Conservation (phyloP, 2,113 vertebrate genomes). For the Epinephelus moara region DNA sequence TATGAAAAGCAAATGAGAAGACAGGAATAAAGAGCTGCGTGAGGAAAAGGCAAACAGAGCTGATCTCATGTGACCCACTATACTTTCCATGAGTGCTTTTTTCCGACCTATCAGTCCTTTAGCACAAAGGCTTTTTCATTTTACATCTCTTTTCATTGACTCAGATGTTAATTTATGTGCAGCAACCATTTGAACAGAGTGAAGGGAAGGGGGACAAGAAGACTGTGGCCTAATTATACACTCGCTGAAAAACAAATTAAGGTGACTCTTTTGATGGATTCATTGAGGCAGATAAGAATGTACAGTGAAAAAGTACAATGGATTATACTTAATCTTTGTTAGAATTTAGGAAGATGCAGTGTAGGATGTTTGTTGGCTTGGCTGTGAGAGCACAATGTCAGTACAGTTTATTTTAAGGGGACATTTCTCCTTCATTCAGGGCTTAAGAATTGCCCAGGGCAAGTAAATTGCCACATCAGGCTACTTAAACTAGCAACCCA, state of each 20-base stretch:
- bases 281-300: background rate
- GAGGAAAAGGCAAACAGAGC: background rate
- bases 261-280: background rate
- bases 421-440: background rate
- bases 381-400: background rate
- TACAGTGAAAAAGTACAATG: background rate
- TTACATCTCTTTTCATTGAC: background rate
- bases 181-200: background rate
- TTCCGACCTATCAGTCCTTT: background rate
- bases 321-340: background rate
- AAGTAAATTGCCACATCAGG: too few relatives aligned
- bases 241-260: background rate
- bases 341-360: background rate
- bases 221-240: background rate
- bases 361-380: background rate
- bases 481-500: too few relatives aligned
- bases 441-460: too few relatives aligned
- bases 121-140: background rate
- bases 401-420: background rate
- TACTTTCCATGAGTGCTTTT: background rate
- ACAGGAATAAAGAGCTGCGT: background rate
- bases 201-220: background rate
- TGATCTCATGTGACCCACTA: background rate
- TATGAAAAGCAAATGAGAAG: background rate
- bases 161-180: slow-evolving; percentile 1